phyloP scores from a whole-genome alignment of 2,888 invertebrate genomes.

The Eulithis prunata region DNA sequence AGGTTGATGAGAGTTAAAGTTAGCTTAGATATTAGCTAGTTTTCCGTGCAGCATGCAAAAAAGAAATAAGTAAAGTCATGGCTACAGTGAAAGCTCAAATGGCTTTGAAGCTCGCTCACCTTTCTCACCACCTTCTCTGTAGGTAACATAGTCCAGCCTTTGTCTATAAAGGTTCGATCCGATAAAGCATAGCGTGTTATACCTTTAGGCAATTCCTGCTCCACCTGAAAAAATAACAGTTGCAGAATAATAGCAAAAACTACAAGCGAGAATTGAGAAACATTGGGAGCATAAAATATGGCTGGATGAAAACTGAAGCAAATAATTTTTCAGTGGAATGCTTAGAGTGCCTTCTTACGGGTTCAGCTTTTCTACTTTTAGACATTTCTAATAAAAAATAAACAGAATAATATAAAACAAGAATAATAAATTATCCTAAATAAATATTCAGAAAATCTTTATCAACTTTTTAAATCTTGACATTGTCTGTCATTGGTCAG shows the following conservation, averaged over 20 bases:
- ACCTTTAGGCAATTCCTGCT: conserved; percentile 58
- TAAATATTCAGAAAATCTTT: conserved; percentile 5
- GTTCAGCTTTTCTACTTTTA: conserved; percentile 26
- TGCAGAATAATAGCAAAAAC: no score
- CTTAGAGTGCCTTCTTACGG: conserved; percentile 7
- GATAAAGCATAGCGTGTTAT: conserved; percentile 68
- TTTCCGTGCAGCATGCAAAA: no score
- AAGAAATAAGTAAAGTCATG: no score
- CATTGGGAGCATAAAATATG: no score
- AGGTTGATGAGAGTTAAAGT: no score
- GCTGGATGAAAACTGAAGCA: not conserved
- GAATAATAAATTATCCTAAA: conserved; percentile 2
- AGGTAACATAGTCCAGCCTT: conserved; percentile 77
- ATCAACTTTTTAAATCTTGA: not conserved
- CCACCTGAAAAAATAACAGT: conserved; percentile 46
- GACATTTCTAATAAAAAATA: conserved; percentile 18
- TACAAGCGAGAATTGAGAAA: no score
- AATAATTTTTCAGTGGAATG: no score
- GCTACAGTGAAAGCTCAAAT: no score
- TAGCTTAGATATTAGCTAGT: no score
- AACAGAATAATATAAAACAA: not conserved
- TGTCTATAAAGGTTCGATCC: conserved; percentile 72
- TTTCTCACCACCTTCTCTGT: conserved; percentile 77
- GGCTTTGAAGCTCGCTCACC: conserved; percentile 46
- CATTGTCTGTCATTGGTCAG: not conserved